Percentiles rank a stretch among this genome's conserved stretches.
Conservation (phyloP, 2,113 vertebrate genomes). For the Lophius piscatorius region DNA sequence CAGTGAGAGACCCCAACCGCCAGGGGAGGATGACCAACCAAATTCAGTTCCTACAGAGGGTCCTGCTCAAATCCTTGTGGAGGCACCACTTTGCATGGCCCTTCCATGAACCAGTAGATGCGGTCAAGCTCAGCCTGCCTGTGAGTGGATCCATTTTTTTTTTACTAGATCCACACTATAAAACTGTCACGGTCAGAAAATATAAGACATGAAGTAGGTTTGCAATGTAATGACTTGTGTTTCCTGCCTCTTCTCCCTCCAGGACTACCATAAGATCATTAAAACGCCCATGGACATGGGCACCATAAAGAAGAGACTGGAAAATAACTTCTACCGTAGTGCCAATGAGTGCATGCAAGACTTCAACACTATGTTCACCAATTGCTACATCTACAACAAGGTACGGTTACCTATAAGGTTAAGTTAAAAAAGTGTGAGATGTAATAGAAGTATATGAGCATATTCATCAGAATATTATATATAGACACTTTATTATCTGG, state of each 20-base stretch:
- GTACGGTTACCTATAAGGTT: no score
- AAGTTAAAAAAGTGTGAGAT: no score
- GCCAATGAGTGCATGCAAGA: slow-evolving; percentile 95
- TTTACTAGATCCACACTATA: no score
- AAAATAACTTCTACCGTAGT: slow-evolving; percentile 90
- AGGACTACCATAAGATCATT: slow-evolving; percentile 97
- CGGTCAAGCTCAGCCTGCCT: slow-evolving; percentile 86
- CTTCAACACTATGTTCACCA: slow-evolving; percentile 98
- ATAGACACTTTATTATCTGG: no score
- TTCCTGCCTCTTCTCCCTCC: background rate
- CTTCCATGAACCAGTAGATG: slow-evolving; percentile 92
- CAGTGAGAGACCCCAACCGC: slow-evolving; percentile 85
- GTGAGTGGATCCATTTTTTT: slow-evolving; percentile 72
- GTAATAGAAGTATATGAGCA: no score
- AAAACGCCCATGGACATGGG: slow-evolving; percentile 97
- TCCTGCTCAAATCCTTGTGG: slow-evolving; percentile 92
- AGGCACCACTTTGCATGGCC: slow-evolving; percentile 96
- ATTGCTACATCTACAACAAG: slow-evolving; percentile 98
- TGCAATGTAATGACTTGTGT: background rate
- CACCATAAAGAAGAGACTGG: slow-evolving; percentile 89
- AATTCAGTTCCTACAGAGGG: slow-evolving; percentile 92
- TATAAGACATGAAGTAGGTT: background rate
- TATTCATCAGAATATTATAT: no score
- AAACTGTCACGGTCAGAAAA: background rate
- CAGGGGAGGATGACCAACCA: slow-evolving; percentile 91